Evolutionary conservation across 2,797 vertebrate genomes (phyloP).

Genomic region (Melanotaenia maccullochi): DNA sequence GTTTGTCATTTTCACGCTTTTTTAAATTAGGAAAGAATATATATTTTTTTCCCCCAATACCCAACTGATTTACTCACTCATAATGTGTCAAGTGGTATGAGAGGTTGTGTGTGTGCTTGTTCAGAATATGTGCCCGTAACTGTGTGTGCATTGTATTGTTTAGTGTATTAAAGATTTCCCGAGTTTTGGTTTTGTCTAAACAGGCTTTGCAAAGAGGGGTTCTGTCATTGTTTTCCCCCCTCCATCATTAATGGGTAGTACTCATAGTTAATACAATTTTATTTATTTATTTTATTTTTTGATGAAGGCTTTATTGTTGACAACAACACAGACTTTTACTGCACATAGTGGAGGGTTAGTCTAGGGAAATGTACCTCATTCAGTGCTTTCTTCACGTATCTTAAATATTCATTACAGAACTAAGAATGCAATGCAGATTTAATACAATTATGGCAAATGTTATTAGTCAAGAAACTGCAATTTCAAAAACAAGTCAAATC

Average conservation of each 20-base stretch:
- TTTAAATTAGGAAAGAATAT: not conserved
- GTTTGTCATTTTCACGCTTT: constrained; percentile 5
- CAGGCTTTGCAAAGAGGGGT: not conserved
- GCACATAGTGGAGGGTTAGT: not conserved
- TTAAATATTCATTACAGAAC: not conserved
- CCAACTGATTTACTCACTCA: not conserved
- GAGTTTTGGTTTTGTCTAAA: not conserved
- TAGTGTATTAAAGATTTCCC: not conserved
- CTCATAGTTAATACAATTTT: not conserved
- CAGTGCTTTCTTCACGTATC: not conserved
- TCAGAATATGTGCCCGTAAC: not conserved
- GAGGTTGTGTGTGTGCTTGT: not conserved
- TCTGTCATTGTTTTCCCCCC: not conserved
- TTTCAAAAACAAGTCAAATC: constrained; percentile 20
- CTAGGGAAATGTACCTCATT: not conserved
- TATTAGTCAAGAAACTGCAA: constrained; percentile 13
- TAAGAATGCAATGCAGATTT: not conserved
- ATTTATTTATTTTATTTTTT: not conserved
- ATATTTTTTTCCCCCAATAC: not conserved
- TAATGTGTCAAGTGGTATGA: not conserved
- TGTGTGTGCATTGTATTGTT: not conserved
- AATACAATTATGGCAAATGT: constrained; percentile 3
- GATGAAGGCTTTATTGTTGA: not conserved
- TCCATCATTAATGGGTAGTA: not conserved
- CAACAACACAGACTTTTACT: not conserved